Evolutionary conservation across 1,140 invertebrate species (phyloP).

Genomic region (Hylaeus anthracinus): DNA sequence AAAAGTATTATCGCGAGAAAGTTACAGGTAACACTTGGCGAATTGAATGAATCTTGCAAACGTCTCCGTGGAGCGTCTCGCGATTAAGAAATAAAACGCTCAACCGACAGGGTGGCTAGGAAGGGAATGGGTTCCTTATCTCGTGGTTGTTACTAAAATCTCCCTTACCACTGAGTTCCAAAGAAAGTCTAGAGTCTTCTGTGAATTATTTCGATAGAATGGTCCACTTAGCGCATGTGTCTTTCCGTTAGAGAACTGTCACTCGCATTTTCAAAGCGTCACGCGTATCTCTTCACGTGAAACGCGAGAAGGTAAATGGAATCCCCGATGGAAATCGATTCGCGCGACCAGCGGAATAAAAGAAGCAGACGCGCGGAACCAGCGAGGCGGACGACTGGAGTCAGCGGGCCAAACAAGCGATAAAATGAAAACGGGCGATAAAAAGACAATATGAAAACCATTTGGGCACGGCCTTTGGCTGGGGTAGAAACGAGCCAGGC

Average conservation of each 20-base stretch:
- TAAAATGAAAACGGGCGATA: conserved; percentile 81
- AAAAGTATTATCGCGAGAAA: conserved; percentile 57
- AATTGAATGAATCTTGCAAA: conserved; percentile 42
- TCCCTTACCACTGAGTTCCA: too few relatives aligned
- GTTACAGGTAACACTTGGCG: conserved; percentile 42
- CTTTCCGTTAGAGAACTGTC: background rate
- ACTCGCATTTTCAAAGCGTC: background rate
- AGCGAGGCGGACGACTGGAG: conserved; percentile 50
- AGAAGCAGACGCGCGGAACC: conserved; percentile 19
- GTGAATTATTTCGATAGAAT: too few relatives aligned
- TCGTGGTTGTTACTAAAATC: too few relatives aligned
- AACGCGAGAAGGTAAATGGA: background rate
- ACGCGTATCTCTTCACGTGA: background rate
- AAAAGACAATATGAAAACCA: conserved; percentile 81
- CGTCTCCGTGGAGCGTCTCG: background rate
- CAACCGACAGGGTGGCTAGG: background rate
- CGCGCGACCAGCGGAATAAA: background rate
- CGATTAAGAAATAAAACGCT: conserved; percentile 30
- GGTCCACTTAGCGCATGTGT: too few relatives aligned
- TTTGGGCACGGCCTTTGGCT: conserved; percentile 64
- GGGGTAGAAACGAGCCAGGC: conserved; percentile 65
- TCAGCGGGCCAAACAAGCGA: conserved; percentile 77
- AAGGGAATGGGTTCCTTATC: too few relatives aligned
- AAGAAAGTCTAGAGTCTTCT: too few relatives aligned
- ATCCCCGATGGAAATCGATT: conserved; percentile 5